phyloP scores from a whole-genome alignment of 2,797 vertebrate genomes.

The Scolopax bukidnonensis region DNA sequence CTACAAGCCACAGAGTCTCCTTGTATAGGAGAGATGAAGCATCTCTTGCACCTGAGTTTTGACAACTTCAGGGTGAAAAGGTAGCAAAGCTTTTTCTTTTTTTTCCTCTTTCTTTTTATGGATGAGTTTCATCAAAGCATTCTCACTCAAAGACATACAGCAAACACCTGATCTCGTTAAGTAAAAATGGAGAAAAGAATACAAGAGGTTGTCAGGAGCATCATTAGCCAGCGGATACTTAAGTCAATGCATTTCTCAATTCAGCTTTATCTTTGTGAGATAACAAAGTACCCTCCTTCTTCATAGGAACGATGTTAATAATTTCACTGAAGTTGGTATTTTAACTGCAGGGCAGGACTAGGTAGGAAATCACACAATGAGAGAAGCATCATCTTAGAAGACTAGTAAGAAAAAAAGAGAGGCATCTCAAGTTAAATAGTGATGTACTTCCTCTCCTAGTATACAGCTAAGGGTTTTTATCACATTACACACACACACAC shows the following conservation, averaged over 20 bases:
- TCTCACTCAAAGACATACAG: not conserved
- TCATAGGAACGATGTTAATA: not conserved
- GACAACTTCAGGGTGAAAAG: not conserved
- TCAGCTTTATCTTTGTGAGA: not conserved
- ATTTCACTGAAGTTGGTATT: not conserved
- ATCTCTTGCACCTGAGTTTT: not conserved
- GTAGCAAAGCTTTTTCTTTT: not conserved
- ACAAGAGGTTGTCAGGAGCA: not conserved
- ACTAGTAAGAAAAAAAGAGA: not conserved
- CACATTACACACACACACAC: rapidly evolving
- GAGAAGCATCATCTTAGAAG: not conserved
- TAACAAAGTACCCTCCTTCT: not conserved
- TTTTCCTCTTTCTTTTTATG: not conserved
- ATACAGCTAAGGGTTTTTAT: not conserved
- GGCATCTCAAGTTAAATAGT: not conserved
- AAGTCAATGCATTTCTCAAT: not conserved
- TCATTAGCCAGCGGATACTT: not conserved
- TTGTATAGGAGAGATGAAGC: not conserved
- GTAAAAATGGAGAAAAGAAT: not conserved
- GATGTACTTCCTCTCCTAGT: rapidly evolving
- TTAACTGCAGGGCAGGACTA: not conserved
- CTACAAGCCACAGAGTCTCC: not conserved
- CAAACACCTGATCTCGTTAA: not conserved
- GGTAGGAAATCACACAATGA: not conserved
- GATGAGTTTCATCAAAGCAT: not conserved